These are phyloP conservation scores for Coreius guichenoti DNA, from an alignment of 2,797 vertebrate species.

Conservation along the genomic window DNA sequence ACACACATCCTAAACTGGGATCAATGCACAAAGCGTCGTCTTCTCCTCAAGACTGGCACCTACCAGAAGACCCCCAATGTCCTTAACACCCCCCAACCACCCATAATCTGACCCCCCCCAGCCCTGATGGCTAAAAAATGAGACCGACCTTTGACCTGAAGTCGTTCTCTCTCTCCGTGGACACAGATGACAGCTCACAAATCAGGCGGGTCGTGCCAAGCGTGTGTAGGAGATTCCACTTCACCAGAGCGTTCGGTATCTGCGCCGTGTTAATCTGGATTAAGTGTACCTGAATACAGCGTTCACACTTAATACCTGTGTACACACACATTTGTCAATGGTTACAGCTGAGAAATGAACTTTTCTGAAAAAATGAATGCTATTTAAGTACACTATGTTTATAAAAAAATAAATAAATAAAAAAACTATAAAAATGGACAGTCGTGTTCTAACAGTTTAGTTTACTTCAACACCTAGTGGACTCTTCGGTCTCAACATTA, in stretches of 20 bases:
- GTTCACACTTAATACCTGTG: neutral
- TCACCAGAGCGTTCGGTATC: neutral
- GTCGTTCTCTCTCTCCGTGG: constrained; percentile 34
- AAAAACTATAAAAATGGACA: neutral
- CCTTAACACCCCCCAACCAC: constrained; percentile 52
- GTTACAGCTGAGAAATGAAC: neutral
- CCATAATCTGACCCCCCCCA: constrained; percentile 54
- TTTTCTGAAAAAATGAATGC: neutral
- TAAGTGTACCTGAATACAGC: constrained; percentile 11
- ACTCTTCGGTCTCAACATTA: neutral
- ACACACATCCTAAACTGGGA: constrained; percentile 36
- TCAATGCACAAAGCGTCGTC: constrained; percentile 56
- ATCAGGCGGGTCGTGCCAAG: constrained; percentile 36
- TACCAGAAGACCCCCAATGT: constrained; percentile 59
- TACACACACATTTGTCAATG: neutral
- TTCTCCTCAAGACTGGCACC: constrained; percentile 49
- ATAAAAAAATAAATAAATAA: neutral
- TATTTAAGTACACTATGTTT: neutral
- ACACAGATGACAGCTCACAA: constrained; percentile 39
- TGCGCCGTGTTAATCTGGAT: neutral
- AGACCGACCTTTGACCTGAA: constrained; percentile 45
- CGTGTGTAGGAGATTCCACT: constrained; percentile 35
- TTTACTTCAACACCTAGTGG: neutral
- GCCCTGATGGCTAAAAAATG: constrained; percentile 59
- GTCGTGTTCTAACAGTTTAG: neutral